Conservation (phyloP, 1,140 invertebrate genomes). For the Drosophila asahinai region DNA sequence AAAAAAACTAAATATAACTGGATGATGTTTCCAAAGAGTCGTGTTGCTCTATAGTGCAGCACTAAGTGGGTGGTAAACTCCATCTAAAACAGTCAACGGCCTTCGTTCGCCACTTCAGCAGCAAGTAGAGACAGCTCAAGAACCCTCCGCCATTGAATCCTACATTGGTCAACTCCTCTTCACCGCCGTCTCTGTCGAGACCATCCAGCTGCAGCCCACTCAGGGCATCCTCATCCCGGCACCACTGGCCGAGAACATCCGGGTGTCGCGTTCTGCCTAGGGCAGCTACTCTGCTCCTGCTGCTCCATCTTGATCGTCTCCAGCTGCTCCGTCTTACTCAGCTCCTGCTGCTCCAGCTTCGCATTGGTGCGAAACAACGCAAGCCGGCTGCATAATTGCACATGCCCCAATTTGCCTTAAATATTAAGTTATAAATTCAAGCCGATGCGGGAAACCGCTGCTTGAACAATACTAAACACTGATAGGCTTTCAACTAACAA, state of each 20-base stretch:
- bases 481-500: too few species aligned
- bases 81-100: conserved; percentile 67
- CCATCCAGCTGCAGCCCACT: conserved; percentile 76
- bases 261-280: conserved; percentile 67
- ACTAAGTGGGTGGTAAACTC: too few species aligned
- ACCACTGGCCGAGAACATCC: conserved; percentile 70
- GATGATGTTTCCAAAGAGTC: too few species aligned
- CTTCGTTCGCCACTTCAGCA: conserved; percentile 46
- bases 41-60: too few species aligned
- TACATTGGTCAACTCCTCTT: conserved; percentile 54
- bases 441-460: too few species aligned
- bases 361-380: too few species aligned
- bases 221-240: conserved; percentile 75
- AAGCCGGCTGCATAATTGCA: too few species aligned
- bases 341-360: conserved; percentile 26
- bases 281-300: conserved; percentile 61
- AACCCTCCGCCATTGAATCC: conserved; percentile 55
- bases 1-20: too few species aligned
- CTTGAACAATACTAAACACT: too few species aligned
- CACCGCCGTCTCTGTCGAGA: conserved; percentile 45
- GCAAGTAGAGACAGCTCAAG: conserved; percentile 39
- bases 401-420: too few species aligned
- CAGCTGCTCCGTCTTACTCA: conserved; percentile 30
- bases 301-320: conserved; percentile 31
- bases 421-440: too few species aligned